Conservation (phyloP, 2,888 invertebrate genomes). For the Agrilus mali region DNA sequence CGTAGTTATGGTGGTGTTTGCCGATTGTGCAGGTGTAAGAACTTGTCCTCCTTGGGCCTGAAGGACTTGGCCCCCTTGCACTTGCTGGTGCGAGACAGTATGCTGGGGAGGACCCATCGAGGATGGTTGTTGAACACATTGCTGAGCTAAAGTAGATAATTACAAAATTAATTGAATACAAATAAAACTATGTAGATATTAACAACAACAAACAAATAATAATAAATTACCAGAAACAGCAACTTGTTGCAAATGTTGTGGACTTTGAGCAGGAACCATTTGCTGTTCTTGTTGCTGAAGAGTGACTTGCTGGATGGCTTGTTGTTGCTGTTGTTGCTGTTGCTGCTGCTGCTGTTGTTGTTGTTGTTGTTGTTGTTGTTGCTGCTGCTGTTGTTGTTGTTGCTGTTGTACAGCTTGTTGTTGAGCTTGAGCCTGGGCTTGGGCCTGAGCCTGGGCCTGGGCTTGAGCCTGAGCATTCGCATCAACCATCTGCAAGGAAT, state of each 20-base stretch:
- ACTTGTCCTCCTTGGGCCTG: conserved; percentile 34
- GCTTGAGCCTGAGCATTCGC: conserved; percentile 29
- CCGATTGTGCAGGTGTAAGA: conserved; percentile 27
- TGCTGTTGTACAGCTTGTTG: conserved; percentile 16
- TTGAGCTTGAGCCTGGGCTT: conserved; percentile 22
- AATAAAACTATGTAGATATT: not conserved
- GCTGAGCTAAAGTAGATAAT: conserved; percentile 18
- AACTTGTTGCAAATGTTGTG: conserved; percentile 35
- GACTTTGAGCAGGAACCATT: conserved; percentile 34
- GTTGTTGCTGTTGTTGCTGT: conserved; percentile 40
- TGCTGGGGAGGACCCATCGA: conserved; percentile 32
- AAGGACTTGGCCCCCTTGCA: conserved; percentile 34
- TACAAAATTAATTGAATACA: not conserved
- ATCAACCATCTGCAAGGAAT: conserved; percentile 23
- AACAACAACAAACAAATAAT: not conserved
- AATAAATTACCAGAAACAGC: conserved; percentile 23
- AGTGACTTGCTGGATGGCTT: conserved; percentile 47
- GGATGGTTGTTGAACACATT: conserved; percentile 27
- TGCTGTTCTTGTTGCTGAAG: conserved; percentile 38
- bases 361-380: conserved; percentile 34
- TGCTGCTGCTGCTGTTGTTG: conserved; percentile 40
- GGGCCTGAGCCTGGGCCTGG: conserved; percentile 21
- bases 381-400: conserved; percentile 31
- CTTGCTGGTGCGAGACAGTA: conserved; percentile 40
- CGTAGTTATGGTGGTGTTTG: conserved; percentile 53